Evolutionary conservation across 2,797 vertebrate species (phyloP).

Genomic region (Corythornis leucogaster): DNA sequence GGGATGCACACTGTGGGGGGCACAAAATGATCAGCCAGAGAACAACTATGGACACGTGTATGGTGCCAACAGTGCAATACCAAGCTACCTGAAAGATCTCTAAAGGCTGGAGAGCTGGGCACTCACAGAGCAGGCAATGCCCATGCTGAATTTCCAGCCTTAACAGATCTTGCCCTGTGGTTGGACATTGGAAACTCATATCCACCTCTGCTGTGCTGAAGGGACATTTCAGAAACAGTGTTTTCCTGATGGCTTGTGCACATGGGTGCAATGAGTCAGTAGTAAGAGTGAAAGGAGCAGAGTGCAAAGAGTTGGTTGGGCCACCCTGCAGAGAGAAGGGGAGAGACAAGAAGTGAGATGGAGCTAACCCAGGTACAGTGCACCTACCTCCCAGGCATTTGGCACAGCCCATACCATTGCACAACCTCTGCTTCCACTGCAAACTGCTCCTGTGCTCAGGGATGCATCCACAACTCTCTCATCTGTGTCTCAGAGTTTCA

Average conservation of each 20-base stretch:
- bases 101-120: background rate
- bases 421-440: background rate
- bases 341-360: fast-evolving
- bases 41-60: background rate
- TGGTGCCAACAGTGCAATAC: background rate
- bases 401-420: background rate
- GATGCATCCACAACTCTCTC: background rate
- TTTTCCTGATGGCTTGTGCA: background rate
- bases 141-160: background rate
- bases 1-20: too few relatives aligned
- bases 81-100: background rate
- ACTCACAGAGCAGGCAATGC: background rate
- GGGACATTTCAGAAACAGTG: background rate
- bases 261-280: background rate
- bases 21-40: background rate
- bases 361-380: background rate
- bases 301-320: background rate
- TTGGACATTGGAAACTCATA: background rate
- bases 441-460: background rate
- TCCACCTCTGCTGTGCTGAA: background rate
- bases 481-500: background rate
- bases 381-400: fast-evolving
- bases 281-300: background rate
- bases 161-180: background rate
- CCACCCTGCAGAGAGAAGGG: background rate